Percentiles rank a stretch among this genome's conserved stretches.
phyloP scores from a whole-genome alignment of 2,113 vertebrate genomes.

The Petromus typicus region DNA sequence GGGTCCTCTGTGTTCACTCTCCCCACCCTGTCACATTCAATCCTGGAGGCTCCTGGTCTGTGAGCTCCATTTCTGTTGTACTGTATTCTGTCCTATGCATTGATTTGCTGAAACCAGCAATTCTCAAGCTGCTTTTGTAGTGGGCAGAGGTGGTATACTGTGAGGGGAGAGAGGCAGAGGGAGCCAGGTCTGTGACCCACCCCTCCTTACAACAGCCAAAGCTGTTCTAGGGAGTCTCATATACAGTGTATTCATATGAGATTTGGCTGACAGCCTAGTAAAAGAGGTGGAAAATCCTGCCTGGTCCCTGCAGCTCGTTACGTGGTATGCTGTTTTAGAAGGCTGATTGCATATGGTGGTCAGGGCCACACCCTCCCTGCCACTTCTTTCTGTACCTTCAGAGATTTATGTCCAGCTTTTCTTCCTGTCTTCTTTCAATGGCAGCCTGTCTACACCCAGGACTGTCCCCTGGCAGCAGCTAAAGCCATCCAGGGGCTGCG shows the following conservation, averaged over 20 bases:
- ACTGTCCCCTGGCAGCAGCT: slow-evolving; percentile 93
- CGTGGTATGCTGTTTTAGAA: not conserved
- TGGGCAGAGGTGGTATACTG: not conserved
- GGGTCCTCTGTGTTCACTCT: not conserved
- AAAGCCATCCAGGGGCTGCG: slow-evolving; percentile 98
- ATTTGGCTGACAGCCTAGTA: not conserved
- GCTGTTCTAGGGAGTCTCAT: not conserved
- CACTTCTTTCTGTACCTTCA: not conserved
- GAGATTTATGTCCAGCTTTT: not conserved
- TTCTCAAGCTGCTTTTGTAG: not conserved
- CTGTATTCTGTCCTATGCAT: not conserved
- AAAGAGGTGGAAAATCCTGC: not conserved
- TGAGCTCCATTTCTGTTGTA: rapidly evolving
- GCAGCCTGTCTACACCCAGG: slow-evolving; percentile 93
- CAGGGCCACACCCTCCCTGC: not conserved
- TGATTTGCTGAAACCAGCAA: not conserved
- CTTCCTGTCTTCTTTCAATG: not conserved
- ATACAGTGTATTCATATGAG: not conserved
- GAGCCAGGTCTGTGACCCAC: not conserved
- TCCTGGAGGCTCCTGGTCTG: not conserved
- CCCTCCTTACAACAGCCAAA: not conserved
- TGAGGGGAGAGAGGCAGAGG: too few species aligned
- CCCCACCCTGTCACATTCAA: rapidly evolving
- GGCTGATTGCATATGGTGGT: not conserved
- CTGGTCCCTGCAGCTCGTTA: not conserved